Conservation (phyloP, 2,888 invertebrate genomes). For the Ormyrus labotus region DNA sequence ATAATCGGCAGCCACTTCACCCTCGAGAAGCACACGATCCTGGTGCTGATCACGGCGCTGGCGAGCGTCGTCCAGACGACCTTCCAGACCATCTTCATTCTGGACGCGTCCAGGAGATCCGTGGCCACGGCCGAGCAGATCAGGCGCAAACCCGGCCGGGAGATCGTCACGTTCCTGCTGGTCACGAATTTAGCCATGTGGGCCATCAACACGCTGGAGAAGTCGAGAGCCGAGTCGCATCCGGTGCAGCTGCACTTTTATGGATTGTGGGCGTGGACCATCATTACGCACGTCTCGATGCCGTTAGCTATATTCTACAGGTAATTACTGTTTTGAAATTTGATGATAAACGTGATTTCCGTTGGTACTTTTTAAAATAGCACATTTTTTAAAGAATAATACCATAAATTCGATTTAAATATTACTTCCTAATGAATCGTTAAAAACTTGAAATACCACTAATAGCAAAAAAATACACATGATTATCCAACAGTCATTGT, state of each 20-base stretch:
- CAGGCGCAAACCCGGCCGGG: conserved; percentile 91
- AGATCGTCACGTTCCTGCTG: conserved; percentile 93
- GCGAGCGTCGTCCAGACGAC: conserved; percentile 92
- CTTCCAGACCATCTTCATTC: conserved; percentile 92
- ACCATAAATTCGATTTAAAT: too few relatives aligned
- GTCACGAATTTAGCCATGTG: conserved; percentile 95
- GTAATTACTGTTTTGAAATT: not conserved
- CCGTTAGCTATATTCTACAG: conserved; percentile 94
- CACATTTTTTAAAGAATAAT: too few relatives aligned
- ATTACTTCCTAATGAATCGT: too few relatives aligned
- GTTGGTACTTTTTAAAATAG: too few relatives aligned
- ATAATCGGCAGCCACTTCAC: conserved; percentile 95
- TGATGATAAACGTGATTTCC: too few relatives aligned
- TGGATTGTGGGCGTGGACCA: conserved; percentile 96
- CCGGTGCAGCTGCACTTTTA: conserved; percentile 95
- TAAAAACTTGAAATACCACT: too few relatives aligned
- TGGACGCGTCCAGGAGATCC: conserved; percentile 91
- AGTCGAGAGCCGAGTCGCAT: conserved; percentile 92
- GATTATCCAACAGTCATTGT: too few relatives aligned
- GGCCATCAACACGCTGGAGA: conserved; percentile 95
- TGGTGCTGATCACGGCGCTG: conserved; percentile 89
- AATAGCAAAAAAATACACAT: too few relatives aligned
- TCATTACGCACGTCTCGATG: conserved; percentile 95
- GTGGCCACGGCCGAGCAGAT: conserved; percentile 89
- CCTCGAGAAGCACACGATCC: conserved; percentile 86